Conservation (phyloP, 2,113 vertebrate species). For the Oophaga pumilio region DNA sequence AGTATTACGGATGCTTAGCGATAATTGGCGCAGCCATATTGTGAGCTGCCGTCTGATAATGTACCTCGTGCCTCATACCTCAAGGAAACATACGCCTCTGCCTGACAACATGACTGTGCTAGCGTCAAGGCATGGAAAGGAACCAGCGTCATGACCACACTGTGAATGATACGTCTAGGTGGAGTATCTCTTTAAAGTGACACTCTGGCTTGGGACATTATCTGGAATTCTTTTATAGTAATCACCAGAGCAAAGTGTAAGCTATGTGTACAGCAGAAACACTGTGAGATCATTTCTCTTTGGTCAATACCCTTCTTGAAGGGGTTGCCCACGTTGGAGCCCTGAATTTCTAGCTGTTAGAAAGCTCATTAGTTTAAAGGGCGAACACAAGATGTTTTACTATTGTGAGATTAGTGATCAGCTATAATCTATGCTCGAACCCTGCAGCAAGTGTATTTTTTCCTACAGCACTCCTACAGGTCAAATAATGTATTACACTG, state of each 20-base stretch:
- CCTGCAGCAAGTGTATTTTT: background rate
- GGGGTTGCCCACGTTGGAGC: too few relatives aligned
- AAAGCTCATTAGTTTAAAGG: background rate
- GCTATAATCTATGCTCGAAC: background rate
- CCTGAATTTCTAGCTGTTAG: background rate
- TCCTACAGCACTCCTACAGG: background rate
- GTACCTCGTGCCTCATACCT: background rate
- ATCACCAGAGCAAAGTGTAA: too few relatives aligned
- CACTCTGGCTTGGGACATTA: background rate
- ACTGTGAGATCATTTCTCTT: too few relatives aligned
- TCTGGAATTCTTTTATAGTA: too few relatives aligned
- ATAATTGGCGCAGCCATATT: background rate
- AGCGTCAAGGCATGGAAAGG: background rate
- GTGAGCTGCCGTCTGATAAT: background rate
- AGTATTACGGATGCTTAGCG: background rate
- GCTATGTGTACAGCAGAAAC: too few relatives aligned
- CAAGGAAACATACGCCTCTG: background rate
- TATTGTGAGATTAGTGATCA: background rate
- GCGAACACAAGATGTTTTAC: background rate
- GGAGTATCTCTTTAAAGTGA: background rate
- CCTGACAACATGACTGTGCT: background rate
- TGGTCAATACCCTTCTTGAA: too few relatives aligned
- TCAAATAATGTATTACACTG: background rate
- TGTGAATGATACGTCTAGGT: background rate
- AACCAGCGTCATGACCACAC: background rate